Evolutionary conservation across 2,113 vertebrate species (phyloP).

Genomic region (Myiagra hebetior): DNA sequence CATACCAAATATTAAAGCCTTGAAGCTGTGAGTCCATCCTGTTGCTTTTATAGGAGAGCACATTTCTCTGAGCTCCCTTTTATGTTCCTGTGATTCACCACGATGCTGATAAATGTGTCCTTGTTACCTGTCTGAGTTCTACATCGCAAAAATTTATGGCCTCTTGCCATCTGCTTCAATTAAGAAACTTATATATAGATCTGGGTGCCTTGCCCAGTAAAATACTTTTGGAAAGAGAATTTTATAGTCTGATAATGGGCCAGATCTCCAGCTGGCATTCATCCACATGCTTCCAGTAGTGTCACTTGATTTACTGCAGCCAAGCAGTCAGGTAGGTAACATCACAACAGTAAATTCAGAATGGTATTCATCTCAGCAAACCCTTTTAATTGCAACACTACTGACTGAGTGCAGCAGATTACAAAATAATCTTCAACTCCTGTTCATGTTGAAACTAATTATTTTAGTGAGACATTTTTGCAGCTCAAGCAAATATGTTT

Average conservation of each 20-base stretch:
- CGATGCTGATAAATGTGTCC: background rate
- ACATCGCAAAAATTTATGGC: background rate
- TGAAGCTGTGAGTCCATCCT: background rate
- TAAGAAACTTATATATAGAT: background rate
- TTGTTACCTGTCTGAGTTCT: background rate
- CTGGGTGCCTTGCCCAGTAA: background rate
- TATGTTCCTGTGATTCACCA: background rate
- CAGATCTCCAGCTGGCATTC: background rate
- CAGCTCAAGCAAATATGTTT: background rate
- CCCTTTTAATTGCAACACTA: background rate
- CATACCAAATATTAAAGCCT: background rate
- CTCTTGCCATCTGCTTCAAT: background rate
- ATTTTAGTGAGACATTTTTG: background rate
- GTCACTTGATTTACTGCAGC: background rate
- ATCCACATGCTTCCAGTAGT: background rate
- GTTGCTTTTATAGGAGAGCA: background rate
- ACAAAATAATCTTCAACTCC: background rate
- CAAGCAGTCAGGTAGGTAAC: background rate
- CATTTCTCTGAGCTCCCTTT: background rate
- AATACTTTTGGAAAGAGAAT: background rate
- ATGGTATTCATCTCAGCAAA: background rate
- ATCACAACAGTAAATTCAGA: background rate
- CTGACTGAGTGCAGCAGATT: background rate
- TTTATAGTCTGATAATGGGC: background rate
- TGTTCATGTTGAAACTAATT: background rate